phyloP scores from a whole-genome alignment of 2,888 invertebrate genomes.

The Callimorpha dominula region DNA sequence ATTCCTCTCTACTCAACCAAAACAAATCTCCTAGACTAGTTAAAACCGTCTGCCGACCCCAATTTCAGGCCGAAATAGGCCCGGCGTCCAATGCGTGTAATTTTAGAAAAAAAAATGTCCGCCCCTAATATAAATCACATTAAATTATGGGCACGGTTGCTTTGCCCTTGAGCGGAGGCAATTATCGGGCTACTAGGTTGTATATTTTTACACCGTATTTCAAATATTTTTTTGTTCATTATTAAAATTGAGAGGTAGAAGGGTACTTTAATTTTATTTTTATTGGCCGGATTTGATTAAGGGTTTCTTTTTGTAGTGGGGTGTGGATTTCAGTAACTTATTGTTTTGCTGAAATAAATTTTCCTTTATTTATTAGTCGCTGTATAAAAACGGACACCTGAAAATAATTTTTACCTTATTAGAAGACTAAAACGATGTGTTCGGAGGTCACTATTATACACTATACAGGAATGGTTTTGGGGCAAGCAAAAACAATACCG shows the following conservation, averaged over 20 bases:
- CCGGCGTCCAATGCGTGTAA: conserved; percentile 38
- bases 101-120: conserved; percentile 50
- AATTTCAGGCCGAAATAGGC: conserved; percentile 29
- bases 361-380: background rate
- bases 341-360: background rate
- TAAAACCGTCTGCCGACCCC: conserved; percentile 8
- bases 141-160: conserved; percentile 49
- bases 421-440: too few relatives aligned
- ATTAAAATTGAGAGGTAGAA: conserved; percentile 30
- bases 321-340: background rate
- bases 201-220: conserved; percentile 50
- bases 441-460: background rate
- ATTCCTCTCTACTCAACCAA: background rate
- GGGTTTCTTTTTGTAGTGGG: background rate
- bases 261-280: conserved; percentile 11
- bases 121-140: conserved; percentile 54
- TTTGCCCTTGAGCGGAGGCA: conserved; percentile 49
- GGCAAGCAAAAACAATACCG: too few relatives aligned
- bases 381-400: background rate
- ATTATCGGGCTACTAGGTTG: conserved; percentile 43
- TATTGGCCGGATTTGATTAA: background rate
- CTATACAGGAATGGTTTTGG: background rate
- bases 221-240: conserved; percentile 42
- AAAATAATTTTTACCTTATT: background rate
- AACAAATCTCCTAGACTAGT: conserved; percentile 9